Evolutionary conservation across 2,797 vertebrate genomes (phyloP), one percentile per base, ranked within the genome.

Genomic region (Ispidina picta): DNA sequence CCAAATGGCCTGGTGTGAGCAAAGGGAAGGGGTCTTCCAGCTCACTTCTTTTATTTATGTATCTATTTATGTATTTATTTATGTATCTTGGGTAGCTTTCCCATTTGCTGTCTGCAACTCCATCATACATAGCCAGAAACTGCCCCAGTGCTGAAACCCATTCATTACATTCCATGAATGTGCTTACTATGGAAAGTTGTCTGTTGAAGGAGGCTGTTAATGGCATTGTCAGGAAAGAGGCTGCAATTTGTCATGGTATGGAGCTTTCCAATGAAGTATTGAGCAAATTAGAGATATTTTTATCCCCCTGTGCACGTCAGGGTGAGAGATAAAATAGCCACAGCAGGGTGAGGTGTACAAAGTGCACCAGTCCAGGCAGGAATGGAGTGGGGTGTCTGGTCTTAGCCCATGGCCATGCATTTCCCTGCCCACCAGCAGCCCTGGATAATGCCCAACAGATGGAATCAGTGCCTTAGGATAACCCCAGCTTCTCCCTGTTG

Each of bases 391-490:
- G n/a, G 35, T n/a, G 37, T 81, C 77, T 86, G 48, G 11, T 81
- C 86, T 83, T 81, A 62, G 51, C 54, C 66, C 49, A 68, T 23
- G 66, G 65, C 55, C 8, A 0, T 64, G 51, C 19, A 16, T 43
- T 74, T 86, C 28, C 22, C 35, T 76, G 65, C 48, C 54, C 58
- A 58, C 70, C 75, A 70, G 37, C 6, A 2, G 58, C 49, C 68
- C 88, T 74, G 56, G 71, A 17, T 82, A 89, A 84, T 86, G 77
- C 92, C 88, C 77, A 88, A 15, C 28, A 80, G 86, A 93, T 82
- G 71, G 65, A 88, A 92, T 33, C 86, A 56, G 74, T 92, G 84
- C 78, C 72, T 88, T 71, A 66, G 62, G 56, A 88, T 95, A 89
- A 84, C 84, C 48, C 35, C 54, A 76, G 54, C 60, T 82, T 93